Evolutionary conservation across 2,888 invertebrate genomes (phyloP), one percentile per base, ranked within the genome.

Genomic region (Schizotus pectinicornis): DNA sequence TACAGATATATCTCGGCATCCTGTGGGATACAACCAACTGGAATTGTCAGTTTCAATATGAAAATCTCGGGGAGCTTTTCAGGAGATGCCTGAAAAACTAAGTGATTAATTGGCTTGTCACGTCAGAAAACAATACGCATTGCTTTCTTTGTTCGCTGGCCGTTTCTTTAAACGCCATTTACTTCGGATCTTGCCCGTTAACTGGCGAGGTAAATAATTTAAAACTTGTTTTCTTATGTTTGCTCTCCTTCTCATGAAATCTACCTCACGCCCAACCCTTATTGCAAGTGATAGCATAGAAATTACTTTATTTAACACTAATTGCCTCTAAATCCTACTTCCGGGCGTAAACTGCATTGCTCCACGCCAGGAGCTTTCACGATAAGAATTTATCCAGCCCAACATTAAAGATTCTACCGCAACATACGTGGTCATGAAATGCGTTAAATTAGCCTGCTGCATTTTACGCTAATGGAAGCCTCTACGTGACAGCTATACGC

Each of bases 51-150:
- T 56, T 65, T 60, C 60, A 59, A 64, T 67, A 66, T 65, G 64
- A 65, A 67, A 65, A 67, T 67, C 67, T 55, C 61, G 36, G 38
- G 49, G 57, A 59, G 54, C 49, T 50, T 56, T 58, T 33, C 51
- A 58, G 49, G 45, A 54, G 42, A 43, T n/a, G 50, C 39, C 35
- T 33, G 38, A 55, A 64, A 69, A 65, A 65, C 62, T 56, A 51
- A 61, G 63, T 71, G 69, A 69, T 71, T 69, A 71, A 71, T 69
- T 67, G 65, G 61, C 61, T 47, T 63, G 68, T 67, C 68, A 67
- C 62, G 62, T 57, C 62, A 58, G 61, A 54, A 68, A 69, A 68
- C 66, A 70, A 68, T 66, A 64, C 64, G 59, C 62, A 64, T 58
- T 59, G 62, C 51, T 68, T 64, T 61, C 64, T 62, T 67, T 62